A percentile compares a stretch with the other conserved stretches of the same genome.
Conservation (phyloP, 2,888 invertebrate species). For the Cosmorhoe ocellata region DNA sequence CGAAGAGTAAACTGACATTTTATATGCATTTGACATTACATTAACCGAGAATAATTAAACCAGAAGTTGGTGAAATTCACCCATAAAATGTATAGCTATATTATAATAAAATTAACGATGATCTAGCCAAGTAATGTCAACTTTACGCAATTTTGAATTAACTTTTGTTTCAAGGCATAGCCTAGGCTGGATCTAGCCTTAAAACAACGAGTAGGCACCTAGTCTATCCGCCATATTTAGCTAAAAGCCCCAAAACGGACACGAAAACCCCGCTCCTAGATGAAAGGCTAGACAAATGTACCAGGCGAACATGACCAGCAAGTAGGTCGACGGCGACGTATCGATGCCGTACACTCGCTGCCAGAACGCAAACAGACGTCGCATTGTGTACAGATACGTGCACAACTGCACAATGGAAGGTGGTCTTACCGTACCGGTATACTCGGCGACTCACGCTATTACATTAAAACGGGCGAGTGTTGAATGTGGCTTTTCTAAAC, state of each 20-base stretch:
- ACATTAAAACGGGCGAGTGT: conserved; percentile 12
- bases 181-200: too few relatives aligned
- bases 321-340: conserved; percentile 40
- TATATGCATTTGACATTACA: too few relatives aligned
- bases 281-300: conserved; percentile 38
- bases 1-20: too few relatives aligned
- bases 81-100: too few relatives aligned
- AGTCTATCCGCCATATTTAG: too few relatives aligned
- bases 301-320: conserved; percentile 44
- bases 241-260: conserved; percentile 14
- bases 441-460: conserved; percentile 13
- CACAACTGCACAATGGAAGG: conserved; percentile 29
- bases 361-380: conserved; percentile 35
- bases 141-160: too few relatives aligned
- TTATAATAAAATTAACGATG: too few relatives aligned
- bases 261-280: conserved; percentile 33
- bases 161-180: too few relatives aligned
- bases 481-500: conserved; percentile 4
- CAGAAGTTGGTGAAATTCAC: too few relatives aligned
- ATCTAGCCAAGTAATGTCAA: too few relatives aligned
- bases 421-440: conserved; percentile 22
- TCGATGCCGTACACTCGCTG: conserved; percentile 38
- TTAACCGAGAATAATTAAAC: too few relatives aligned
- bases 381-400: conserved; percentile 34
- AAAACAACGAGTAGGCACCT: too few relatives aligned